Percentiles rank a stretch among this genome's conserved stretches.
Evolutionary conservation across 2,113 vertebrate genomes (phyloP).

Genomic region (Proteles cristata): DNA sequence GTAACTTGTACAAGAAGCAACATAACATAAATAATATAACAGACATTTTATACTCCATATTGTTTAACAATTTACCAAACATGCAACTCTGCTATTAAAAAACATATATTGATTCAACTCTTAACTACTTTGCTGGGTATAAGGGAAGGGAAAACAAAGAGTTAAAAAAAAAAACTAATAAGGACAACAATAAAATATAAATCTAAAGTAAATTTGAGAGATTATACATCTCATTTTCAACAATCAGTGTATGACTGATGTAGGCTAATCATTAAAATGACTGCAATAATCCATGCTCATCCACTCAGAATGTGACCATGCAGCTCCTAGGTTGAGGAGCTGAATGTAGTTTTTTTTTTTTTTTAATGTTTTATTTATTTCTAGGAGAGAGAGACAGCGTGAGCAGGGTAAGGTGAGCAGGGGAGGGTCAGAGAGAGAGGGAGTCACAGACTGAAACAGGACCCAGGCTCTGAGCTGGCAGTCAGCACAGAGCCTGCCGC

Average conservation of each 20-base stretch:
- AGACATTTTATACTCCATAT: neutral
- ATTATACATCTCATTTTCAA: neutral
- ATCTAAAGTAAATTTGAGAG: neutral
- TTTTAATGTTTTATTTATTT: too few relatives aligned
- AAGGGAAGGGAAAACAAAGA: fast-evolving
- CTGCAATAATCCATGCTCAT: neutral
- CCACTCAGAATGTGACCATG: neutral
- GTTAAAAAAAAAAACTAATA: neutral
- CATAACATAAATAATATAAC: neutral
- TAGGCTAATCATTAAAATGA: neutral
- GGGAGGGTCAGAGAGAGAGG: too few relatives aligned
- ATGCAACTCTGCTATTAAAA: neutral
- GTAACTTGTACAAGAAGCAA: neutral
- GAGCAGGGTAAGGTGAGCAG: too few relatives aligned
- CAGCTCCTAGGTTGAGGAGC: neutral
- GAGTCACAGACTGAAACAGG: too few relatives aligned
- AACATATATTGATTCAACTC: neutral
- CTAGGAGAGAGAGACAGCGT: too few relatives aligned
- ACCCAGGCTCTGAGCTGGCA: too few relatives aligned
- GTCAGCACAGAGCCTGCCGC: too few relatives aligned
- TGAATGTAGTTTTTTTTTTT: neutral
- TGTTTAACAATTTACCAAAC: neutral
- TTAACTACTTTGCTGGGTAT: neutral
- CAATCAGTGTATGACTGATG: neutral
- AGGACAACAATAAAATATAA: neutral